Evolutionary conservation across 2,888 invertebrate genomes (phyloP).

Genomic region (Apotomis capreana): DNA sequence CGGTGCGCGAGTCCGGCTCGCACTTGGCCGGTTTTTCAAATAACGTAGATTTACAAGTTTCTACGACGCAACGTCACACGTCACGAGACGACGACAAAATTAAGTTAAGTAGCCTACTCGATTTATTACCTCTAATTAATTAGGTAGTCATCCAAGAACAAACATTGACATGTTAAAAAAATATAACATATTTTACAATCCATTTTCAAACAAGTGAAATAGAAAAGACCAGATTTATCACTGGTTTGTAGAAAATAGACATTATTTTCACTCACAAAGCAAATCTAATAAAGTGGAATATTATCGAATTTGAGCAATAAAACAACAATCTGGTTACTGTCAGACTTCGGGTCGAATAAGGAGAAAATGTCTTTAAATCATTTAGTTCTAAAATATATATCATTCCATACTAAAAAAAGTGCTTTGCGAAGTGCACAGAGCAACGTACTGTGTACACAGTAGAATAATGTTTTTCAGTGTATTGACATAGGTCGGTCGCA

Average conservation of each 20-base stretch:
- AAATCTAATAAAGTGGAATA: background rate
- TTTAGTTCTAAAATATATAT: conserved; percentile 15
- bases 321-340: conserved; percentile 5
- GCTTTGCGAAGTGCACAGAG: conserved; percentile 12
- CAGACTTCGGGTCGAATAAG: background rate
- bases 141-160: no score
- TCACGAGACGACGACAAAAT: no score
- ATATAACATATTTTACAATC: no score
- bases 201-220: no score
- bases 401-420: conserved; percentile 17
- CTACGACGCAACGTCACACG: no score
- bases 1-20: no score
- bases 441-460: conserved; percentile 6
- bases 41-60: no score
- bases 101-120: no score
- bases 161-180: no score
- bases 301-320: conserved; percentile 2
- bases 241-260: background rate
- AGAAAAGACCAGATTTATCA: background rate
- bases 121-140: no score
- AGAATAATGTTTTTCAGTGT: background rate
- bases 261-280: background rate
- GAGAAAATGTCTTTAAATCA: conserved; percentile 13
- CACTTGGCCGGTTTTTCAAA: no score
- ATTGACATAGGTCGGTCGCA: background rate